phyloP scores from a whole-genome alignment of 1,140 invertebrate species.

The Tyrophagus putrescentiae region DNA sequence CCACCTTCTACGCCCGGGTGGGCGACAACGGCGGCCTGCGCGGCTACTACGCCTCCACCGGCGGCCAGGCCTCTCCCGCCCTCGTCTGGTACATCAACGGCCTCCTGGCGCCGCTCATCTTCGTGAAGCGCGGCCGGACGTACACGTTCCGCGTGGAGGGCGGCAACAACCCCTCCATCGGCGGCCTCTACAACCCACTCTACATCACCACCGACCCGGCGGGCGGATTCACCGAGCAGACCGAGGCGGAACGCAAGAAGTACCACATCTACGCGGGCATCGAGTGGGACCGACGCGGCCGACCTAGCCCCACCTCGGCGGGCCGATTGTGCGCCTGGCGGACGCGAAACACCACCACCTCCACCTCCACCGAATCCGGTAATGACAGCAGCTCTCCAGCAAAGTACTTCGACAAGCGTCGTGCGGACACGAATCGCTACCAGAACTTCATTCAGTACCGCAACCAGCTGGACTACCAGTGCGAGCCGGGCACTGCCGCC shows the following conservation, averaged over 20 bases:
- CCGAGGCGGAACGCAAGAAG: conserved; percentile 47
- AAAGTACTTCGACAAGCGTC: conserved; percentile 44
- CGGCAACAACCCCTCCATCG: conserved; percentile 65
- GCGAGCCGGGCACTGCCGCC: conserved; percentile 33
- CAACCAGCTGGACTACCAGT: conserved; percentile 22
- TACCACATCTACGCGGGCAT: conserved; percentile 66
- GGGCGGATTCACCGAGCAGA: conserved; percentile 59
- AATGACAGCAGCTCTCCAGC: no score
- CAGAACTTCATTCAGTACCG: conserved; percentile 22
- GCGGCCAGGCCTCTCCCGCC: conserved; percentile 65
- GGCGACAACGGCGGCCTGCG: conserved; percentile 59
- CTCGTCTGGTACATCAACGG: conserved; percentile 86
- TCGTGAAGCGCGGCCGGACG: conserved; percentile 62
- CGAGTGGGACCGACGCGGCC: conserved; percentile 58
- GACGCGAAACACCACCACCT: conserved; percentile 35
- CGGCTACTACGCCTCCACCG: conserved; percentile 61
- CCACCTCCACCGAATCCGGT: conserved; percentile 17
- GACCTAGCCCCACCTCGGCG: conserved; percentile 35
- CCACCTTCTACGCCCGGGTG: conserved; percentile 56
- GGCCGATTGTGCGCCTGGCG: conserved; percentile 59
- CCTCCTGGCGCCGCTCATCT: conserved; percentile 64
- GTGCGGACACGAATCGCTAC: conserved; percentile 46
- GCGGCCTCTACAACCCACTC: conserved; percentile 74
- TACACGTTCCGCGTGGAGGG: conserved; percentile 51
- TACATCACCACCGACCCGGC: conserved; percentile 73